phyloP scores from a whole-genome alignment of 92 coral and sea anemone species.

The Phenganax marumi region DNA sequence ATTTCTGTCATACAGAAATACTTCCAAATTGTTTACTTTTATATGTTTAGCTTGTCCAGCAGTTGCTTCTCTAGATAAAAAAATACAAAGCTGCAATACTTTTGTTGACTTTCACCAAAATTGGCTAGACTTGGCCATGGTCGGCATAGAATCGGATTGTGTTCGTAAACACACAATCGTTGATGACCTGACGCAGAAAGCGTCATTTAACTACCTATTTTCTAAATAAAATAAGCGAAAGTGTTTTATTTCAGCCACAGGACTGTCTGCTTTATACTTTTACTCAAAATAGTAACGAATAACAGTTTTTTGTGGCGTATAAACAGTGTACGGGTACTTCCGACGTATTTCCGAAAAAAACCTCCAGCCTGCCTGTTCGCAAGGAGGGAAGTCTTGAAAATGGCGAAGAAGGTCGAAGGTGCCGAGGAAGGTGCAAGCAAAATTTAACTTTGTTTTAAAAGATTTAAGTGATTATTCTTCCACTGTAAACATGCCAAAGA shows the following conservation, averaged over 20 bases:
- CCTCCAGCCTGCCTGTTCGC: conserved; percentile 15
- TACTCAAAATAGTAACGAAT: not conserved
- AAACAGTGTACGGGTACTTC: not conserved
- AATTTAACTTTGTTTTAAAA: not conserved
- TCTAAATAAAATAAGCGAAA: too few species aligned
- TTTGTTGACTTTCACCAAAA: too few species aligned
- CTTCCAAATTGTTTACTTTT: not conserved
- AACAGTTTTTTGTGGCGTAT: not conserved
- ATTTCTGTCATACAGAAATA: not conserved
- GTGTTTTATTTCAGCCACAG: too few species aligned
- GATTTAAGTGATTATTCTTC: not conserved
- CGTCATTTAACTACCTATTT: not conserved
- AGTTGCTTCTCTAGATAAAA: not conserved
- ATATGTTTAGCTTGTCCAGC: not conserved
- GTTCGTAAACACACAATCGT: not conserved
- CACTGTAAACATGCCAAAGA: conserved; percentile 77
- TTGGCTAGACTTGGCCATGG: too few species aligned
- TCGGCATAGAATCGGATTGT: not conserved
- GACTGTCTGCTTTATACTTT: not conserved
- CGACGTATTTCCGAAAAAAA: not conserved
- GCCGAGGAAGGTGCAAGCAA: not conserved
- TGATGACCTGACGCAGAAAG: not conserved
- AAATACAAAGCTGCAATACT: too few species aligned
- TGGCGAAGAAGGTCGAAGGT: not conserved
- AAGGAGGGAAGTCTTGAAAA: not conserved